Evolutionary conservation across 2,797 vertebrate species (phyloP).

Genomic region (Falco biarmicus): DNA sequence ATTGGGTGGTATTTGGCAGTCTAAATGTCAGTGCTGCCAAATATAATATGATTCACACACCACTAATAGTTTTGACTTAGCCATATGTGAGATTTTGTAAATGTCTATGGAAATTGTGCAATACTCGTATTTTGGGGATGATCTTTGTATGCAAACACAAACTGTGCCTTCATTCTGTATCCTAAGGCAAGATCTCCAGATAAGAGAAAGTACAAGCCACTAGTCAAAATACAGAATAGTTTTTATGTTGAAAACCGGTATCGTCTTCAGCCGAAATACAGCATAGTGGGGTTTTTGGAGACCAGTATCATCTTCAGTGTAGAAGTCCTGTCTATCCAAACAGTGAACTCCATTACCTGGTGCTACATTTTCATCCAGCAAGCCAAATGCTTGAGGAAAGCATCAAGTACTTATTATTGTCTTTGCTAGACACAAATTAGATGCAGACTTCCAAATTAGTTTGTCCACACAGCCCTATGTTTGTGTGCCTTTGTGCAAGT

Average conservation of each 20-base stretch:
- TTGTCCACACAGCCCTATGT: not conserved
- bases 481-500: not conserved
- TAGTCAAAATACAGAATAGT: not conserved
- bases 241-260: not conserved
- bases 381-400: not conserved
- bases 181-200: not conserved
- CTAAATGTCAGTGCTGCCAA: conserved; percentile 7
- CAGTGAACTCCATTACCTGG: not conserved
- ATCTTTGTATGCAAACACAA: not conserved
- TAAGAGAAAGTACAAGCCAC: not conserved
- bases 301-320: not conserved
- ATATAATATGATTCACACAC: conserved; percentile 12
- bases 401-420: not conserved
- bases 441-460: not conserved
- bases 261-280: not conserved
- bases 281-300: not conserved
- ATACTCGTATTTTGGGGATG: not conserved
- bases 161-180: not conserved
- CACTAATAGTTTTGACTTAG: conserved; percentile 15
- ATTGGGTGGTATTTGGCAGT: conserved; percentile 23
- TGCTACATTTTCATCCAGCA: not conserved
- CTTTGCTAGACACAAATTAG: not conserved
- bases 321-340: not conserved
- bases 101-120: conserved; percentile 23
- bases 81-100: conserved; percentile 19